Evolutionary conservation across 1,140 invertebrate species (phyloP).

Genomic region (Antheraea mylitta): DNA sequence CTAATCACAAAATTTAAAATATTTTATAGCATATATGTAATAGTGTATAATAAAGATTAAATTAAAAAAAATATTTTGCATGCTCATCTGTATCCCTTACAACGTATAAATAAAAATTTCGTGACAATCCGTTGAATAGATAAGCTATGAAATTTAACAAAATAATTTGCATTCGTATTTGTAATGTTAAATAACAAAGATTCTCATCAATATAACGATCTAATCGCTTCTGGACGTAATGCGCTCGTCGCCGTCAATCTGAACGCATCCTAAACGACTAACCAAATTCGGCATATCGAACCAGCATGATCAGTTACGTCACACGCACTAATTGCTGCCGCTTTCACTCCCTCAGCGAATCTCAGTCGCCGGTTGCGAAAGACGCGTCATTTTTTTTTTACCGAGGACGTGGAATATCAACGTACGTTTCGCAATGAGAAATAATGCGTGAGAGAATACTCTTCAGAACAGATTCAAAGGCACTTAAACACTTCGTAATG

Average conservation of each 20-base stretch:
- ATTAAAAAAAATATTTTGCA: too few relatives aligned
- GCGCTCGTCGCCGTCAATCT: neutral
- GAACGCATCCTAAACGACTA: constrained; percentile 16
- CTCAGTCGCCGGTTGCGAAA: constrained; percentile 21
- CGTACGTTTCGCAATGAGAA: constrained; percentile 14
- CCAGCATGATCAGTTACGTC: constrained; percentile 17
- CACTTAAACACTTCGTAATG: neutral
- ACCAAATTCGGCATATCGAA: constrained; percentile 23
- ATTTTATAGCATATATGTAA: too few relatives aligned
- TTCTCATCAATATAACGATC: too few relatives aligned
- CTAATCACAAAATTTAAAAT: too few relatives aligned
- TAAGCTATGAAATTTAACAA: too few relatives aligned
- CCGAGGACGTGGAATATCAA: constrained; percentile 20
- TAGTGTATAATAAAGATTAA: too few relatives aligned
- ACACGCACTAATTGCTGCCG: constrained; percentile 28
- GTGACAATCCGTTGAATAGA: too few relatives aligned
- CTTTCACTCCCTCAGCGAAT: constrained; percentile 28
- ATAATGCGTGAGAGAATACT: constrained; percentile 13
- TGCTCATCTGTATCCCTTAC: too few relatives aligned
- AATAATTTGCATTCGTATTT: too few relatives aligned
- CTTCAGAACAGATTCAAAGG: neutral
- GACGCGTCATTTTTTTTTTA: constrained; percentile 29
- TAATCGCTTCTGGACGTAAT: neutral
- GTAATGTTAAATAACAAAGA: too few relatives aligned
- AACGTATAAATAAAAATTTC: too few relatives aligned